Conservation (phyloP, 2,113 vertebrate genomes). For the Arizona elegans region DNA sequence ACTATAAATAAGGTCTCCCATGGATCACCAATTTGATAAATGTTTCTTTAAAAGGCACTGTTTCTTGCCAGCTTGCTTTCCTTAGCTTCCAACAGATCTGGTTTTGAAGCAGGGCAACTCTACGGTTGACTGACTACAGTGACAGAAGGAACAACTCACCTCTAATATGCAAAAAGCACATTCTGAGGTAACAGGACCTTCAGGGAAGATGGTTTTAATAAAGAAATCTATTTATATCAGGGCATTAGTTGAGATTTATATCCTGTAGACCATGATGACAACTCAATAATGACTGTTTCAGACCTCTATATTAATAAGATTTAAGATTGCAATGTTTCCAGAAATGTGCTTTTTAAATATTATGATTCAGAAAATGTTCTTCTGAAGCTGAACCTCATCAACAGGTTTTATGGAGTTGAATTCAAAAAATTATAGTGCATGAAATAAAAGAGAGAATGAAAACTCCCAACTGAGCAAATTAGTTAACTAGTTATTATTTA, state of each 20-base stretch:
- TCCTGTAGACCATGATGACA: constrained; percentile 75
- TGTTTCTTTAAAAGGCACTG: constrained; percentile 22
- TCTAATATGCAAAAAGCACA: constrained; percentile 56
- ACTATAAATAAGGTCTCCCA: constrained; percentile 29
- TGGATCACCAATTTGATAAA: neutral
- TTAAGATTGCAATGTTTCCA: constrained; percentile 74
- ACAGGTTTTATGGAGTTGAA: constrained; percentile 68
- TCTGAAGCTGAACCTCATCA: constrained; percentile 74
- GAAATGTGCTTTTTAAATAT: constrained; percentile 79
- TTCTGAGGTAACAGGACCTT: constrained; percentile 66
- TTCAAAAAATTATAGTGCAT: constrained; percentile 64
- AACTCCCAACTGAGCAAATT: constrained; percentile 55
- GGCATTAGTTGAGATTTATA: constrained; percentile 74
- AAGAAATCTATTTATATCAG: constrained; percentile 70
- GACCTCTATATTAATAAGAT: constrained; percentile 75
- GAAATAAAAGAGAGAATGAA: constrained; percentile 22
- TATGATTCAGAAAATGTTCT: constrained; percentile 69
- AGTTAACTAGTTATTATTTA: constrained; percentile 59
- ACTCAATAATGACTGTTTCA: constrained; percentile 76
- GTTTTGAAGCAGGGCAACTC: constrained; percentile 45
- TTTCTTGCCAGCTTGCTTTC: constrained; percentile 26
- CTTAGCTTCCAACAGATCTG: constrained; percentile 20
- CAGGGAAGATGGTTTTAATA: constrained; percentile 76
- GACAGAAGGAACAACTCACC: constrained; percentile 49
- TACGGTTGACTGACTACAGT: constrained; percentile 43